phyloP scores from a whole-genome alignment of 2,797 vertebrate species.

The Pagetopsis macropterus region DNA sequence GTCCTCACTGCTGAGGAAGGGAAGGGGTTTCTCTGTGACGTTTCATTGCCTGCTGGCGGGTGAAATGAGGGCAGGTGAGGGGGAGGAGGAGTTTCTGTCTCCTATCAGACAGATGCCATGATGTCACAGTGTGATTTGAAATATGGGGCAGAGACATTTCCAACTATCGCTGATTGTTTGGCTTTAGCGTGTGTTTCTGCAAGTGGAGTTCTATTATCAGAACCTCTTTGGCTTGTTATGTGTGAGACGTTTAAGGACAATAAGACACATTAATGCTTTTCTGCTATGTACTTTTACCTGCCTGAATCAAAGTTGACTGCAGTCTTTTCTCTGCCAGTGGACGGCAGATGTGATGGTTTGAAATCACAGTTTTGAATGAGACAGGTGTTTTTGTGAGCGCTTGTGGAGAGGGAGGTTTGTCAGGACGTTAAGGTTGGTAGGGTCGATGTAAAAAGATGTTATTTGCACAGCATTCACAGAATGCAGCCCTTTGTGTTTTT shows the following conservation, averaged over 20 bases:
- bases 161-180: background rate
- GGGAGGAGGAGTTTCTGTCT: background rate
- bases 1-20: background rate
- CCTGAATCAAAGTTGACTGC: conserved; percentile 23
- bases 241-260: background rate
- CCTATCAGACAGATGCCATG: background rate
- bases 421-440: conserved; percentile 1
- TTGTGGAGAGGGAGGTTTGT: conserved; percentile 27
- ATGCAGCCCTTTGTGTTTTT: conserved; percentile 80
- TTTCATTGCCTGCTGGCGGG: conserved; percentile 75
- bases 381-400: conserved; percentile 16
- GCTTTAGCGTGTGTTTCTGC: background rate
- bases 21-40: conserved; percentile 6
- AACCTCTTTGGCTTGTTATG: conserved; percentile 16
- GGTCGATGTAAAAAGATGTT: conserved; percentile 69
- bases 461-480: conserved; percentile 88
- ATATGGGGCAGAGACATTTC: background rate
- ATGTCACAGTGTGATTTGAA: conserved; percentile 29
- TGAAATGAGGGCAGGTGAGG: conserved; percentile 43
- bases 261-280: conserved; percentile 17
- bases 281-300: conserved; percentile 17
- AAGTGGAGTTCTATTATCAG: conserved; percentile 35
- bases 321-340: conserved; percentile 7
- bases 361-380: conserved; percentile 33
- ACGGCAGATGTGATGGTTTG: background rate